These are phyloP conservation scores for Drosophila albomicans DNA, from an alignment of 1,140 invertebrate genomes.

Conservation along the genomic window DNA sequence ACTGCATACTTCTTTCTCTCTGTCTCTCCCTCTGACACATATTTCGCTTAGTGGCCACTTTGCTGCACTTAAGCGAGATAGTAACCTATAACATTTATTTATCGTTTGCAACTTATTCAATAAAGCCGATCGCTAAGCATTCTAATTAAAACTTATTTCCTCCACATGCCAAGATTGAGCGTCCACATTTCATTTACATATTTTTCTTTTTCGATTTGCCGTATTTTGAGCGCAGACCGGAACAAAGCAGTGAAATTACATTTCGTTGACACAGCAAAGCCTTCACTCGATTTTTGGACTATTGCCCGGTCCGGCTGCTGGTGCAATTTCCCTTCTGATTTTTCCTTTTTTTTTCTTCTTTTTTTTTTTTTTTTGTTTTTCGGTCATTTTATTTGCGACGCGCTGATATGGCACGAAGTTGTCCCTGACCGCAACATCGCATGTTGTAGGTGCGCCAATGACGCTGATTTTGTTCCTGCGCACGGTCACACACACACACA, in stretches of 20 bases:
- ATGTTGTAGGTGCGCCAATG: conserved; percentile 84
- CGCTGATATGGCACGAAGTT: conserved; percentile 74
- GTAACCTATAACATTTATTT: too few relatives aligned
- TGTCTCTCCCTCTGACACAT: too few relatives aligned
- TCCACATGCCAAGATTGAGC: conserved; percentile 11
- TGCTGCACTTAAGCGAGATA: too few relatives aligned
- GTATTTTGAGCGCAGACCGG: too few relatives aligned
- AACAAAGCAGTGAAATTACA: conserved; percentile 77
- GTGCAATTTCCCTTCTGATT: conserved; percentile 21
- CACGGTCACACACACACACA: conserved; percentile 5
- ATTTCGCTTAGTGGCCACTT: too few relatives aligned
- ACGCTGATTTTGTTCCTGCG: conserved; percentile 82
- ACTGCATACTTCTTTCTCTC: too few relatives aligned
- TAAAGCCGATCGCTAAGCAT: too few relatives aligned
- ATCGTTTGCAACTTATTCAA: too few relatives aligned
- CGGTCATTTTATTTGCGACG: conserved; percentile 52
- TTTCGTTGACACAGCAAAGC: conserved; percentile 75
- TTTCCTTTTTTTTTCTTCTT: conserved; percentile 38
- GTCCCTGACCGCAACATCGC: conserved; percentile 81
- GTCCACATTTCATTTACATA: conserved; percentile 62
- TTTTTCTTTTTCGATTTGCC: conserved; percentile 69
- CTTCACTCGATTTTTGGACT: conserved; percentile 64
- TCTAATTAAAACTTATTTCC: too few relatives aligned
- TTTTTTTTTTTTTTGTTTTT: conserved; percentile 19
- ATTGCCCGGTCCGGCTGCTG: background rate